Percentiles rank a stretch among this genome's conserved stretches.
Evolutionary conservation across 2,888 invertebrate species (phyloP).

Genomic region (Apamea sordens): DNA sequence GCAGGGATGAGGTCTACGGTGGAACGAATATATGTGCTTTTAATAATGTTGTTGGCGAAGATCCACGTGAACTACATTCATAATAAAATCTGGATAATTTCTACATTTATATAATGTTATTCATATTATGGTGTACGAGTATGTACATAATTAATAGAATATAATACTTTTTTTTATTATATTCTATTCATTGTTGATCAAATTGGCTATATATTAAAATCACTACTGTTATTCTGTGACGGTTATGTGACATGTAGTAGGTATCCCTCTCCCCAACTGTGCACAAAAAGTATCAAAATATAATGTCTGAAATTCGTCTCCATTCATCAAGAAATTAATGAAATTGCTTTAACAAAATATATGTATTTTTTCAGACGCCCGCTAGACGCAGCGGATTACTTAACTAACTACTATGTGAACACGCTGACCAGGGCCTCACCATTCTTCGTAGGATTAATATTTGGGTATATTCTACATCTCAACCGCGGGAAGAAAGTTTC

Average conservation of each 20-base stretch:
- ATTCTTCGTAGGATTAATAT: conserved; percentile 81
- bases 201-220: background rate
- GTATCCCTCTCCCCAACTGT: background rate
- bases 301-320: background rate
- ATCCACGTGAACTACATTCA: background rate
- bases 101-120: background rate
- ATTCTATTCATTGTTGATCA: background rate
- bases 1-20: too few relatives aligned
- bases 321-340: background rate
- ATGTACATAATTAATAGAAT: background rate
- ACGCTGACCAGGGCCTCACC: conserved; percentile 78
- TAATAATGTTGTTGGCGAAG: background rate
- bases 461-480: conserved; percentile 78
- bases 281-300: background rate
- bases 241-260: background rate
- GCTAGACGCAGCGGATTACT: conserved; percentile 57
- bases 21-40: background rate
- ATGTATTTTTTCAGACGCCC: conserved; percentile 54
- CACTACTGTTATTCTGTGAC: too few relatives aligned
- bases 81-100: background rate
- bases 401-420: conserved; percentile 75
- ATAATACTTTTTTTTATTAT: background rate
- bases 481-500: conserved; percentile 67
- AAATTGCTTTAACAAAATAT: background rate
- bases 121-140: background rate